These are phyloP conservation scores for Cliona cf. orientalis DNA, from an alignment of 37 sponge, comb jelly and placozoan species.

Conservation along the genomic window DNA sequence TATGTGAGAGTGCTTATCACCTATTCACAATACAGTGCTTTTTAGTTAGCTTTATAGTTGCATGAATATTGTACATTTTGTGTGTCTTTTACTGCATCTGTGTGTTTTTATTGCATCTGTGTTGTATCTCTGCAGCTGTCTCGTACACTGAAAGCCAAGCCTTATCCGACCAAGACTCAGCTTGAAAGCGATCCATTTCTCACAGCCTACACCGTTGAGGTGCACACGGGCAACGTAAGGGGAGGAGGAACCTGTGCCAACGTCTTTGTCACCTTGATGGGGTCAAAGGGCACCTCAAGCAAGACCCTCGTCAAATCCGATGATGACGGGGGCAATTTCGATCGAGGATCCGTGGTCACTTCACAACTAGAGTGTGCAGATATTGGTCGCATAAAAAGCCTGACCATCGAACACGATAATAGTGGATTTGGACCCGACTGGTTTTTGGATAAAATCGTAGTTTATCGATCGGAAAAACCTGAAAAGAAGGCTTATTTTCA, in stretches of 20 bases:
- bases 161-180: background rate
- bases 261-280: conserved; percentile 71
- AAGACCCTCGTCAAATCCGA: conserved; percentile 14
- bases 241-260: conserved; percentile 86
- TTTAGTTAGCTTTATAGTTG: too few species aligned
- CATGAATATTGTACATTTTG: too few species aligned
- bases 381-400: conserved; percentile 20
- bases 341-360: conserved; percentile 16
- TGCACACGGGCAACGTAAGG: conserved; percentile 53
- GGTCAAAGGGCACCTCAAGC: conserved; percentile 49
- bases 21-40: too few species aligned
- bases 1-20: too few species aligned
- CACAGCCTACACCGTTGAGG: conserved; percentile 19
- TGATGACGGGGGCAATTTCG: conserved; percentile 21
- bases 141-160: conserved; percentile 12
- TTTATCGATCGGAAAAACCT: background rate
- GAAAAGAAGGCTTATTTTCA: conserved; percentile 27
- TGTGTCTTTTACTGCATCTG: too few species aligned
- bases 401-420: conserved; percentile 79
- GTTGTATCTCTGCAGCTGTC: conserved; percentile 4
- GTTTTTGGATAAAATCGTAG: conserved; percentile 52
- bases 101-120: background rate
- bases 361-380: conserved; percentile 1
- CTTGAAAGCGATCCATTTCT: background rate
- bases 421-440: conserved; percentile 83